Evolutionary conservation across 2,797 vertebrate species (phyloP), one percentile per base, ranked within the genome.

Genomic region (Urocyon cinereoargenteus): DNA sequence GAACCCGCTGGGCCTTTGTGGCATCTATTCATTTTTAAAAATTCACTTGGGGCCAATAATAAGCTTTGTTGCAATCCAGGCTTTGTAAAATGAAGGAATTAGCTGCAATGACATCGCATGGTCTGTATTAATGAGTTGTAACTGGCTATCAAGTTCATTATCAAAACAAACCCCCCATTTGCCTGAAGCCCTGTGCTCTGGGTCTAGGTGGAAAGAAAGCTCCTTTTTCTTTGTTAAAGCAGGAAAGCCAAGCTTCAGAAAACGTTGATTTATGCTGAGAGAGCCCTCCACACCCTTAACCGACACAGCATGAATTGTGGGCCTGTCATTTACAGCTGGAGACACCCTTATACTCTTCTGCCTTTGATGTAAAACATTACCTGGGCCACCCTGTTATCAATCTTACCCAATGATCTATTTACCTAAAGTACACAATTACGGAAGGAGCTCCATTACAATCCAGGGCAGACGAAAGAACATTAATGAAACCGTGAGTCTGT

Each of bases 371-470:
- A 93, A 98, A 98, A 92, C 90, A 94, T 87, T 90, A 95, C 97
- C 97, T 90, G 95, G 96, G 24, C 24, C 79, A 88, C 73, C 40
- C 96, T 77, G 91, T 78, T 96, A 96, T 98, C 98, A 97, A 24
- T 98, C 98, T 98, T 95, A 90, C 85, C 96, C 97, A 95, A 95
- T 75, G 88, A 97, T 93, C 97, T 97, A 73, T 98, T 98, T 98
- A 97, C 93, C 89, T 84, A 75, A 93, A 95, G 93, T 49, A 89
- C 89, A 91, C 87, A 93, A 97, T 98, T 97, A 87, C 91, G 93
- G 97, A 97, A 95, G 66, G 89, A 85, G 85, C 64, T 95, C 89
- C 91, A 92, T 98, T 92, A 95, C 64, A 78, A 85, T 28, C 86
- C 49, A 26, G 92, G 93, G 75, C 40, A 64, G 89, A 88, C 0